A percentile compares a stretch with the other conserved stretches of the same genome.
phyloP scores from a whole-genome alignment of 2,797 vertebrate genomes.

The Scolopax rusticola region DNA sequence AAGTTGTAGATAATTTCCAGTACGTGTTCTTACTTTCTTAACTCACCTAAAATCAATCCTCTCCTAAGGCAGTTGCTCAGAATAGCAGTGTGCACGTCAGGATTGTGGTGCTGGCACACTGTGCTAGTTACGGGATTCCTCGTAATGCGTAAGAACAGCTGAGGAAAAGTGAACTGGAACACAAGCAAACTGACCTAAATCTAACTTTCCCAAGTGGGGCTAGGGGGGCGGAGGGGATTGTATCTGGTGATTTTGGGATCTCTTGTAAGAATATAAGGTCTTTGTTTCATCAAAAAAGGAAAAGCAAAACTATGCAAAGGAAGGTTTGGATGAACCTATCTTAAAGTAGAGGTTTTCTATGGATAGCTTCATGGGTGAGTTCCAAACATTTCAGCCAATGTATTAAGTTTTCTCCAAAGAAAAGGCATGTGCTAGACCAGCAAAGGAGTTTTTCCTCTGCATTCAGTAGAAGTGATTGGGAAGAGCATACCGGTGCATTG shows the following conservation, averaged over 20 bases:
- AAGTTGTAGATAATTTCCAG: neutral
- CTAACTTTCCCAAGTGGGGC: neutral
- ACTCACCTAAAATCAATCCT: conserved; percentile 11
- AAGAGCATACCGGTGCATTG: neutral
- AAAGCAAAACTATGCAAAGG: neutral
- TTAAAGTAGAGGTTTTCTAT: neutral
- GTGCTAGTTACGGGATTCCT: neutral
- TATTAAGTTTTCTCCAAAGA: neutral
- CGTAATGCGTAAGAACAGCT: neutral
- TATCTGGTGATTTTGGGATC: neutral
- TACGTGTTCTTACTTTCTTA: neutral
- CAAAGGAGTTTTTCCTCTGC: neutral
- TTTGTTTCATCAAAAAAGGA: neutral
- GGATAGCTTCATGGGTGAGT: neutral
- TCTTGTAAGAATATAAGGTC: neutral
- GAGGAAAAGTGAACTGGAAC: conserved; percentile 12
- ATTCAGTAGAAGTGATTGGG: neutral
- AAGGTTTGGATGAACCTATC: neutral
- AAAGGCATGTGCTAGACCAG: neutral
- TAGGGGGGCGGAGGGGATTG: neutral
- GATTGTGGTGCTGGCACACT: neutral
- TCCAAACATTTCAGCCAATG: neutral
- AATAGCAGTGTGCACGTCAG: conserved; percentile 12
- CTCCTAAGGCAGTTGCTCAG: conserved; percentile 20
- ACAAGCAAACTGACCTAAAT: conserved; percentile 11